These are phyloP conservation scores for Enteromius anoplus DNA, from an alignment of 2,797 vertebrate species.

Conservation along the genomic window DNA sequence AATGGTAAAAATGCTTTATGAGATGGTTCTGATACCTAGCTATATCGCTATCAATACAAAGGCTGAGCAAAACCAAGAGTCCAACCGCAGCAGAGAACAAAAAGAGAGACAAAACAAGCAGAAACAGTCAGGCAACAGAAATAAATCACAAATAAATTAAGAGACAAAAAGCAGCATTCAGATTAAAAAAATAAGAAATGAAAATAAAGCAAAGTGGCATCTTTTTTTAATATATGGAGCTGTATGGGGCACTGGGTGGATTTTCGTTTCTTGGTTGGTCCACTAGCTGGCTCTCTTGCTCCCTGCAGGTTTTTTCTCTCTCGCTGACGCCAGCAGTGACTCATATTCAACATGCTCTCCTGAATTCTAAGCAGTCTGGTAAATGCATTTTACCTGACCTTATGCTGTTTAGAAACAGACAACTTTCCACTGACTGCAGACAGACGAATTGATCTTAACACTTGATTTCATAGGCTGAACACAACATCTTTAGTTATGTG, in stretches of 20 bases:
- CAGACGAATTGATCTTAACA: not conserved
- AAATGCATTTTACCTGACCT: constrained; percentile 18
- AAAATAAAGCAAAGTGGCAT: constrained; percentile 8
- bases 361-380: constrained; percentile 33
- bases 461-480: not conserved
- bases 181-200: constrained; percentile 60
- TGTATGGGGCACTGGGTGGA: not conserved
- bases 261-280: constrained; percentile 11
- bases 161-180: constrained; percentile 62
- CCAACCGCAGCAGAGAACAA: constrained; percentile 77
- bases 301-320: constrained; percentile 15
- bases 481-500: not conserved
- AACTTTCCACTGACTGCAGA: constrained; percentile 7
- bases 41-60: constrained; percentile 99
- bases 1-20: constrained; percentile 77
- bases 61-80: constrained; percentile 87
- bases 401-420: not conserved
- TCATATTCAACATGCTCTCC: constrained; percentile 20
- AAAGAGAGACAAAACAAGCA: constrained; percentile 65
- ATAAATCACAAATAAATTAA: constrained; percentile 58
- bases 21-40: constrained; percentile 90
- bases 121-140: constrained; percentile 73
- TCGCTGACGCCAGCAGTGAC: constrained; percentile 4
- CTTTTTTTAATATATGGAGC: not conserved
- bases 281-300: constrained; percentile 56